These are phyloP conservation scores for Ophioderma brevispina DNA, from an alignment of 35 echinoderm and acorn worm genomes.

Conservation along the genomic window DNA sequence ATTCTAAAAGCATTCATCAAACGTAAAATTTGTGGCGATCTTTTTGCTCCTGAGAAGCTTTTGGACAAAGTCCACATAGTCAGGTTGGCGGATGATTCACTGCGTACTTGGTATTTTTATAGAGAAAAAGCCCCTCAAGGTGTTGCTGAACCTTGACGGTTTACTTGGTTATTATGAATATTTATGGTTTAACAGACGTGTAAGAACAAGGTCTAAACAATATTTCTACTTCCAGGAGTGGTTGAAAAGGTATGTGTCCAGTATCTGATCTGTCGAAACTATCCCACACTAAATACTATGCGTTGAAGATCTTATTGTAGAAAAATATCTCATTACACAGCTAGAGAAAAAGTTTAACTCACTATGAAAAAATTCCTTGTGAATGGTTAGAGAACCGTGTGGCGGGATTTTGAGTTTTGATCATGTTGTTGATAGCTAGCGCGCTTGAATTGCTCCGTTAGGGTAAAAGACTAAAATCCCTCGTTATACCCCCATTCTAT, in stretches of 20 bases:
- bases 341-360: neutral
- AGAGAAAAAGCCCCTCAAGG: neutral
- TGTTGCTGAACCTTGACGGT: neutral
- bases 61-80: neutral
- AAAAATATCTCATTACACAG: neutral
- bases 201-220: slow-evolving; percentile 7
- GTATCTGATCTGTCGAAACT: neutral
- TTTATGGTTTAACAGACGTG: slow-evolving; percentile 12
- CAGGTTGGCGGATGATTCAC: slow-evolving; percentile 5
- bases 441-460: too few species aligned
- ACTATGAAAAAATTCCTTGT: neutral
- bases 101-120: slow-evolving; percentile 25
- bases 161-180: neutral
- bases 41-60: too few species aligned
- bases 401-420: too few species aligned
- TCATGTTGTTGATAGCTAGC: too few species aligned
- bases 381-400: too few species aligned
- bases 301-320: slow-evolving; percentile 16
- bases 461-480: too few species aligned
- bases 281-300: neutral
- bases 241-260: neutral
- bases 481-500: too few species aligned
- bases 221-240: slow-evolving; percentile 9
- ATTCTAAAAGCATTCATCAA: too few species aligned
- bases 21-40: too few species aligned